These are phyloP conservation scores for Cryptocephalus moraei DNA, from an alignment of 2,888 invertebrate genomes.

Conservation along the genomic window DNA sequence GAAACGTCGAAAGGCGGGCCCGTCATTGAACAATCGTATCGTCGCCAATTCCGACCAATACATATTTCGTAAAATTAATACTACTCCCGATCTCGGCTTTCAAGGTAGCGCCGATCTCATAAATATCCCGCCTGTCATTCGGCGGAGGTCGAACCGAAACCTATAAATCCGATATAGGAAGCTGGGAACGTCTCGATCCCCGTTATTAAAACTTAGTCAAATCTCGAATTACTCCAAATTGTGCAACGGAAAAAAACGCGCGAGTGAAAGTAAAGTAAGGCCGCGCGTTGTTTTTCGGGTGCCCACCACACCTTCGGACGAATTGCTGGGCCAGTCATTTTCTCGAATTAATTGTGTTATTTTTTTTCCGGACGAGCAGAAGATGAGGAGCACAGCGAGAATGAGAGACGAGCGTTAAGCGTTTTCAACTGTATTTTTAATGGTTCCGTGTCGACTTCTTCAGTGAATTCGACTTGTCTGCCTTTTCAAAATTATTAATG, in stretches of 20 bases:
- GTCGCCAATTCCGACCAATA: too few species aligned
- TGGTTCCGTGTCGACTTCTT: constrained; percentile 29
- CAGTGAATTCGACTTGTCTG: constrained; percentile 34
- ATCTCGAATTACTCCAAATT: too few species aligned
- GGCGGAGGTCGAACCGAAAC: not conserved
- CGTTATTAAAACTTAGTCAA: too few species aligned
- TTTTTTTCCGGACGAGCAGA: too few species aligned
- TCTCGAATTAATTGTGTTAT: too few species aligned
- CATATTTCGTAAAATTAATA: too few species aligned
- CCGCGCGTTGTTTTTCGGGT: not conserved
- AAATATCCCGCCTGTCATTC: not conserved
- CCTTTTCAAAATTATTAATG: constrained; percentile 30
- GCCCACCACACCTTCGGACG: not conserved
- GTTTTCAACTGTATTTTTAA: constrained; percentile 26
- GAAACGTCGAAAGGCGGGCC: too few species aligned
- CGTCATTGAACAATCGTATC: too few species aligned
- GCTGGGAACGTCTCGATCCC: not conserved
- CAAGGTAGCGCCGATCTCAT: too few species aligned
- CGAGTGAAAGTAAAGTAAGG: not conserved
- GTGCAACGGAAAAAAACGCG: too few species aligned
- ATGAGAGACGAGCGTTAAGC: not conserved
- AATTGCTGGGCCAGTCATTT: not conserved
- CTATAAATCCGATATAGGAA: not conserved
- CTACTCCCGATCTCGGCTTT: too few species aligned
- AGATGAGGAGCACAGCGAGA: too few species aligned